Conservation (phyloP, 2,113 vertebrate genomes). For the Nymphicus hollandicus region DNA sequence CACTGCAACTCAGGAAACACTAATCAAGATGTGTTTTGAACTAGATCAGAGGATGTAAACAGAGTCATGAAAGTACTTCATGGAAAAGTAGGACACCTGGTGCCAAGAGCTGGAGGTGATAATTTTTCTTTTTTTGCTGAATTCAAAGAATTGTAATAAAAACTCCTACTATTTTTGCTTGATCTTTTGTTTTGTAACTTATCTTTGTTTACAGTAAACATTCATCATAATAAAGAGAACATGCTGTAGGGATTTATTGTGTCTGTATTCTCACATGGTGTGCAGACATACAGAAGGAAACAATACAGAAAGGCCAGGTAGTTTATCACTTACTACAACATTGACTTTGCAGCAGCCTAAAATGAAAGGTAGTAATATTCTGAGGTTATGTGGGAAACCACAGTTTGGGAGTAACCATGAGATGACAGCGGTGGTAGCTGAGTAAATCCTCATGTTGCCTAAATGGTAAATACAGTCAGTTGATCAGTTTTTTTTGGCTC, state of each 20-base stretch:
- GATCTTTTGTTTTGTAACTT: not conserved
- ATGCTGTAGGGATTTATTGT: not conserved
- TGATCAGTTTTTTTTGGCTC: not conserved
- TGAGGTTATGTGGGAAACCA: not conserved
- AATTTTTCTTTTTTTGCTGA: not conserved
- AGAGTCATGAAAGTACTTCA: constrained; percentile 72
- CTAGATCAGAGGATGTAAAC: constrained; percentile 48
- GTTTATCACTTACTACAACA: not conserved
- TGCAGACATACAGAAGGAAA: not conserved
- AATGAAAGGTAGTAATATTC: not conserved
- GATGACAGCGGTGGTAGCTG: not conserved
- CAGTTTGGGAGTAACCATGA: not conserved
- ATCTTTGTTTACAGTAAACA: not conserved
- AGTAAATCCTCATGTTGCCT: not conserved
- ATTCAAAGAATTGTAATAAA: not conserved
- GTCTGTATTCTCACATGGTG: not conserved
- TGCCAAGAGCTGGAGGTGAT: constrained; percentile 73
- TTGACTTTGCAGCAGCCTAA: not conserved
- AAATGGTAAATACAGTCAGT: not conserved
- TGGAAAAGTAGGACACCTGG: constrained; percentile 76
- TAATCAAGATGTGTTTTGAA: constrained; percentile 59
- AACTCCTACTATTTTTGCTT: not conserved
- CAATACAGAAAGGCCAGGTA: not conserved
- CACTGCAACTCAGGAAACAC: not conserved
- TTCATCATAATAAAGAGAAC: not conserved